Conservation (phyloP, 1,140 invertebrate genomes). For the Holotrichia oblita region DNA sequence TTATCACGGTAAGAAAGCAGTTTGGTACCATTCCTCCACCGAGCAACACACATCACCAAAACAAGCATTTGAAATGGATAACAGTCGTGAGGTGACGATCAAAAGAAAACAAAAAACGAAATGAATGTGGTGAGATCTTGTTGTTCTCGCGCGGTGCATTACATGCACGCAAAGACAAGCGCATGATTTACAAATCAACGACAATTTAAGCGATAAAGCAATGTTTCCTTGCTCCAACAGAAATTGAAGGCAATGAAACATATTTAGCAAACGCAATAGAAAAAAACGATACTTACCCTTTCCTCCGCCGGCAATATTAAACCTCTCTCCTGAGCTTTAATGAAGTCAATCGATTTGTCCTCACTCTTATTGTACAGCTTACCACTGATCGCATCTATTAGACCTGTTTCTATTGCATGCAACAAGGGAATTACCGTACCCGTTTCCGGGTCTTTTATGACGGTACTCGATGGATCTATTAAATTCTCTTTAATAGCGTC, state of each 20-base stretch:
- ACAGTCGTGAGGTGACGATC: constrained; percentile 5
- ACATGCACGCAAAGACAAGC: constrained; percentile 36
- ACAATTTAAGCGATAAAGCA: constrained; percentile 2
- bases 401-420: constrained; percentile 77
- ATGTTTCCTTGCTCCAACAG: not conserved
- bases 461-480: constrained; percentile 84
- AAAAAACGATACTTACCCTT: constrained; percentile 76
- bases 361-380: constrained; percentile 73
- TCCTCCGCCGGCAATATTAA: constrained; percentile 89
- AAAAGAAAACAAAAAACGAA: constrained; percentile 18
- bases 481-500: constrained; percentile 81
- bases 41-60: not conserved
- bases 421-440: constrained; percentile 79
- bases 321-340: constrained; percentile 87
- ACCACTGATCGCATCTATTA: constrained; percentile 80
- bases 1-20: not conserved
- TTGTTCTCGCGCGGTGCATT: constrained; percentile 15
- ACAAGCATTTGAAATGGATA: constrained; percentile 34
- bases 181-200: constrained; percentile 10
- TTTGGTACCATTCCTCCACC: constrained; percentile 22
- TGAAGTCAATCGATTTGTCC: constrained; percentile 76
- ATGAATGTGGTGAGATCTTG: constrained; percentile 2
- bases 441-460: constrained; percentile 81
- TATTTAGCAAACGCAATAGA: not conserved
- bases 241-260: not conserved